phyloP scores from a whole-genome alignment of 2,888 invertebrate species.

The Boloria euphrosyne region DNA sequence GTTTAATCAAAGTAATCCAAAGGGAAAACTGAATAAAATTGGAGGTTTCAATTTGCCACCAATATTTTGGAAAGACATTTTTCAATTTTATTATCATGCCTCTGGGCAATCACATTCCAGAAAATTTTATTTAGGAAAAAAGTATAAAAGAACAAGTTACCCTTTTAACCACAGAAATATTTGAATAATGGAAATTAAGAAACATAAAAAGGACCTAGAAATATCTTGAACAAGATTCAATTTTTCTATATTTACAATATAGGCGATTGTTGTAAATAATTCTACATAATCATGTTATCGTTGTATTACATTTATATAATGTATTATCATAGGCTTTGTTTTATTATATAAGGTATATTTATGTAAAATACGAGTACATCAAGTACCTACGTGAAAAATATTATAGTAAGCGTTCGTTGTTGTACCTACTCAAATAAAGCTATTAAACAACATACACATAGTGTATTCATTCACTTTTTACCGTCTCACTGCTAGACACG shows the following conservation, averaged over 20 bases:
- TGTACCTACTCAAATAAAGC: no score
- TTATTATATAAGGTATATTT: no score
- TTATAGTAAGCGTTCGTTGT: no score
- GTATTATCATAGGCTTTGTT: no score
- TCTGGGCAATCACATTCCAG: slow-evolving; percentile 28
- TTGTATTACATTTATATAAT: no score
- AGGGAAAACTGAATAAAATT: slow-evolving; percentile 39
- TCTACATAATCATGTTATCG: no score
- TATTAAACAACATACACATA: no score
- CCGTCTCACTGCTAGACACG: no score
- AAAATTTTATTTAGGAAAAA: slow-evolving; percentile 16
- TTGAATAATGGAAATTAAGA: slow-evolving; percentile 6
- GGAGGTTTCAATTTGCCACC: slow-evolving; percentile 38
- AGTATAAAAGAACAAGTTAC: slow-evolving; percentile 17
- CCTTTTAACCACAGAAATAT: slow-evolving; percentile 12
- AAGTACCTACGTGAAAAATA: no score
- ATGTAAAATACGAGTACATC: no score
- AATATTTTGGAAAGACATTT: slow-evolving; percentile 36
- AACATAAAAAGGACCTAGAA: slow-evolving; percentile 7
- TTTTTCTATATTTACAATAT: not conserved
- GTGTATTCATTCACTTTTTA: no score
- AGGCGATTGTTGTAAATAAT: not conserved
- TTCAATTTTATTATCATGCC: slow-evolving; percentile 35
- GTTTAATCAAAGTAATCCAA: slow-evolving; percentile 37
- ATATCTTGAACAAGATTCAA: slow-evolving; percentile 4